Evolutionary conservation across 2,888 invertebrate genomes (phyloP).

Genomic region (Leptinotarsa tumamoca): DNA sequence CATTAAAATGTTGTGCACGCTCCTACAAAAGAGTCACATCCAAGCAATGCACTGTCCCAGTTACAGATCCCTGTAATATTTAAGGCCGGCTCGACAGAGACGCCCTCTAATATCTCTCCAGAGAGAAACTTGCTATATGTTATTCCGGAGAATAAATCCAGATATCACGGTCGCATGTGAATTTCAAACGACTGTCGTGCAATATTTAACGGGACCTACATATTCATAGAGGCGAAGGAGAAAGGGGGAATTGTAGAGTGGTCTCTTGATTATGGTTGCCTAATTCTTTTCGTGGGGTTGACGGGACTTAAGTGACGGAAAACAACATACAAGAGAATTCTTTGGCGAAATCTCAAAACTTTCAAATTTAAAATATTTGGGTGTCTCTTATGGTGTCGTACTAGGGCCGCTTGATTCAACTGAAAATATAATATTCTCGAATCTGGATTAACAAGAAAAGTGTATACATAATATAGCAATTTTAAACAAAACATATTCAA

Average conservation of each 20-base stretch:
- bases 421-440: too few relatives aligned
- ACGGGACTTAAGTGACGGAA: too few relatives aligned
- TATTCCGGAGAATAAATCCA: constrained; percentile 50
- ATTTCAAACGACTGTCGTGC: constrained; percentile 60
- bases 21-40: constrained; percentile 6
- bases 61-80: constrained; percentile 18
- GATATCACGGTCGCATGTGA: constrained; percentile 58
- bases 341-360: too few relatives aligned
- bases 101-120: constrained; percentile 14
- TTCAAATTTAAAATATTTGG: too few relatives aligned
- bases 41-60: constrained; percentile 15
- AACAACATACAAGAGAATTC: too few relatives aligned
- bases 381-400: too few relatives aligned
- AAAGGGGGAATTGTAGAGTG: background rate
- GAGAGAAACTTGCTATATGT: constrained; percentile 3
- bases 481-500: too few relatives aligned
- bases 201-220: constrained; percentile 62
- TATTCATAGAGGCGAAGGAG: constrained; percentile 45
- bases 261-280: background rate
- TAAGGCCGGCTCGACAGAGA: background rate
- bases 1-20: background rate
- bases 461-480: too few relatives aligned
- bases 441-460: too few relatives aligned
- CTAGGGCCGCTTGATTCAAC: too few relatives aligned
- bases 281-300: too few relatives aligned